Conservation (phyloP, 2,888 invertebrate species). For the Trichacis sp. region DNA sequence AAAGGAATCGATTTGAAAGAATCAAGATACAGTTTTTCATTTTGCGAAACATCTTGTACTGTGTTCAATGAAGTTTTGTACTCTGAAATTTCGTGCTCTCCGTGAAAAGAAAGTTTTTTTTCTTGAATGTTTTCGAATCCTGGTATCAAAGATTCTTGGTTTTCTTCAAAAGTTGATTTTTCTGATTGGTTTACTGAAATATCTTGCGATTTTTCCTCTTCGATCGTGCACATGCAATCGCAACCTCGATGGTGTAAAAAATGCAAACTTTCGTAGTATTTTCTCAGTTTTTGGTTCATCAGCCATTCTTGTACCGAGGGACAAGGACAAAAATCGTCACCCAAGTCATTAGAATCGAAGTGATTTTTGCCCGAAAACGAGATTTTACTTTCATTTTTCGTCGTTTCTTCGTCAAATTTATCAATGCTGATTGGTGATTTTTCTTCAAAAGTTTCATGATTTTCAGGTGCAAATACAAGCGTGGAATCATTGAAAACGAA, state of each 20-base stretch:
- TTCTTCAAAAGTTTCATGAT: too few relatives aligned
- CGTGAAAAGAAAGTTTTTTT: too few relatives aligned
- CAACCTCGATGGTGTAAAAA: not conserved
- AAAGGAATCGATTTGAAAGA: not conserved
- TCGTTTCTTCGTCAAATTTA: too few relatives aligned
- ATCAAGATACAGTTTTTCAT: not conserved
- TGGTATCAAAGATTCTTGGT: too few relatives aligned
- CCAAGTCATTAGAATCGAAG: not conserved
- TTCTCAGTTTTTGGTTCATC: not conserved
- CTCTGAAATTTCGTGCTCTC: too few relatives aligned
- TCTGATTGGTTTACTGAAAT: not conserved
- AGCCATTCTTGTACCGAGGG: not conserved
- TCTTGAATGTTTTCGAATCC: too few relatives aligned
- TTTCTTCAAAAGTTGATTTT: too few relatives aligned
- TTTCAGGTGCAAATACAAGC: too few relatives aligned
- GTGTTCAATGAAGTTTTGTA: too few relatives aligned
- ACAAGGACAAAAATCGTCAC: not conserved
- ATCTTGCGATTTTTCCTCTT: not conserved
- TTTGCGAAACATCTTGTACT: too few relatives aligned
- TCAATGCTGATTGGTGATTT: too few relatives aligned
- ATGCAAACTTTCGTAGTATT: constrained; percentile 1
- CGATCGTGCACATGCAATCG: not conserved
- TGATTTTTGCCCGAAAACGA: not conserved
- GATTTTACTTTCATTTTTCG: not conserved
- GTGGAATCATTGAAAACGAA: too few relatives aligned